Evolutionary conservation across 2,113 vertebrate species (phyloP).

Genomic region (Forbesichthys papilliferus): DNA sequence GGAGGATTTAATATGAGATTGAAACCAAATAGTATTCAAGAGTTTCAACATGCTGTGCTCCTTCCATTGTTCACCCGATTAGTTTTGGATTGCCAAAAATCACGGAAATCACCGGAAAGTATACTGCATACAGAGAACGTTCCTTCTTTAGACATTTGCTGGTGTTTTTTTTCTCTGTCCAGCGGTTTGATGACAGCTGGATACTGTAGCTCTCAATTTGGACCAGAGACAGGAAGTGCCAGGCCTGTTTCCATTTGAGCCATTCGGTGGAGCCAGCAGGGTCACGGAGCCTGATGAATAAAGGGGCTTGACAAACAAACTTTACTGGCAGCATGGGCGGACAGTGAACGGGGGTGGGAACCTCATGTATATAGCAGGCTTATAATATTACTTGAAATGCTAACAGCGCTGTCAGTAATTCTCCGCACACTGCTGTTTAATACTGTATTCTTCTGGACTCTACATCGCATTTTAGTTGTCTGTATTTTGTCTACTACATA

Average conservation of each 20-base stretch:
- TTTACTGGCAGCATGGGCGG: not conserved
- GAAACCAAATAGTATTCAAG: not conserved
- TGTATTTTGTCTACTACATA: no score
- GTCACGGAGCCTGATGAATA: not conserved
- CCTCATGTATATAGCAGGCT: not conserved
- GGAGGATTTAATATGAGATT: not conserved
- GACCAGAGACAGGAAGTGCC: conserved; percentile 20
- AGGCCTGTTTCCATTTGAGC: conserved; percentile 4
- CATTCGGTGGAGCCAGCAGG: not conserved
- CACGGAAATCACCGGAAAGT: not conserved
- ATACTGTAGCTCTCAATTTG: not conserved
- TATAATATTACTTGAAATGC: not conserved
- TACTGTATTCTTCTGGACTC: no score
- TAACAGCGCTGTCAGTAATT: not conserved
- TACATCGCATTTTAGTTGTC: no score
- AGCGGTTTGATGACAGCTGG: not conserved
- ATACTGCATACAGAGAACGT: not conserved
- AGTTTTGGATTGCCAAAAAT: conserved; percentile 2
- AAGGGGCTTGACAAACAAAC: not conserved
- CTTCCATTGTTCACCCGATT: not conserved
- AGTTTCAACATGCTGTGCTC: not conserved
- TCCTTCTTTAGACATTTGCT: not conserved
- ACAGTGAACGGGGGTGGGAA: not conserved
- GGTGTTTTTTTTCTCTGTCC: not conserved
- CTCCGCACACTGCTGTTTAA: no score